These are phyloP conservation scores for Sciurus vulgaris DNA, from an alignment of 2,797 vertebrate genomes.

Conservation along the genomic window DNA sequence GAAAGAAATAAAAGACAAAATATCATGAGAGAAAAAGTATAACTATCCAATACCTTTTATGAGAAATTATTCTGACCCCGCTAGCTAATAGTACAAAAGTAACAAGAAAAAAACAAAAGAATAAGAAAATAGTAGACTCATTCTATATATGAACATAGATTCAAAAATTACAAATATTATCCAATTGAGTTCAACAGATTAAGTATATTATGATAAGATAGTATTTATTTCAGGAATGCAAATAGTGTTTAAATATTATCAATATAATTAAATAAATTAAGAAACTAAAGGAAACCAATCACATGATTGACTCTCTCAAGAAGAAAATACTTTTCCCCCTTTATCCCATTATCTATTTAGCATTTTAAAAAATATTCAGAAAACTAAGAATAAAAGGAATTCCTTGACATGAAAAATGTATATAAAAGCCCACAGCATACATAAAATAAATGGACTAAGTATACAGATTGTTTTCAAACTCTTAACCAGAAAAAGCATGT, in stretches of 20 bases:
- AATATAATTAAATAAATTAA: not conserved
- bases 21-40: not conserved
- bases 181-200: not conserved
- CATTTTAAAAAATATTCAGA: not conserved
- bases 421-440: not conserved
- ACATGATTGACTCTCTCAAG: not conserved
- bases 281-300: not conserved
- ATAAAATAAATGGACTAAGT: not conserved
- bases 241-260: constrained; percentile 1
- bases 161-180: constrained; percentile 27
- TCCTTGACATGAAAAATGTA: not conserved
- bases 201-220: not conserved
- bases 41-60: not conserved
- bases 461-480: not conserved
- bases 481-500: not conserved
- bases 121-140: not conserved
- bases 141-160: not conserved
- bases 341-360: not conserved
- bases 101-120: not conserved
- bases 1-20: not conserved
- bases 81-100: not conserved
- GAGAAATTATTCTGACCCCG: not conserved
- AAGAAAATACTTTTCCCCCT: not conserved
- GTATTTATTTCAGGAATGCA: not conserved
- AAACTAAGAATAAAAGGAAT: not conserved